phyloP scores from a whole-genome alignment of 2,888 invertebrate species.

The Trichopria drosophilae region DNA sequence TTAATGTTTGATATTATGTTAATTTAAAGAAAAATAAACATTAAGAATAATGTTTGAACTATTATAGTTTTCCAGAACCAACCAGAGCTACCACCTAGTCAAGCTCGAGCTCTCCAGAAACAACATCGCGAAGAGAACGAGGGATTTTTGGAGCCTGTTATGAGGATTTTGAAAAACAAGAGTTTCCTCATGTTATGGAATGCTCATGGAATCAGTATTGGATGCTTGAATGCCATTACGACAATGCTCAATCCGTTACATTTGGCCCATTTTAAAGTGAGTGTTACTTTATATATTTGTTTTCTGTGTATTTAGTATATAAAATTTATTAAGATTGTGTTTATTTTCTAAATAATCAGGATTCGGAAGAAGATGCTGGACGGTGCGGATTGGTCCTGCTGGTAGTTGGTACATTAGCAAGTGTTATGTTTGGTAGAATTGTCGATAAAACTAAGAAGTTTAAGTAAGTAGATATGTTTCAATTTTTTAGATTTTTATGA shows the following conservation, averaged over 20 bases:
- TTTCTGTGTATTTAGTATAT: background rate
- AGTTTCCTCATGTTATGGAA: constrained; percentile 63
- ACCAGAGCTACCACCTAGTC: constrained; percentile 31
- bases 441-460: constrained; percentile 67
- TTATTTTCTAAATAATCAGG: constrained; percentile 43
- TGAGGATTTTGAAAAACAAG: constrained; percentile 58
- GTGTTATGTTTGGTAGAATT: constrained; percentile 64
- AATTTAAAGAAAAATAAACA: no score
- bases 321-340: background rate
- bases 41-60: constrained; percentile 12
- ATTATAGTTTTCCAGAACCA: constrained; percentile 33
- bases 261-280: constrained; percentile 53
- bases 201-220: constrained; percentile 70
- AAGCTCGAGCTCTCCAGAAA: constrained; percentile 30
- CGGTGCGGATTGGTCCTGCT: constrained; percentile 65
- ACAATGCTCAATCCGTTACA: constrained; percentile 62
- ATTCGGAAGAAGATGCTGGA: constrained; percentile 61
- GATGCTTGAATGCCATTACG: constrained; percentile 71
- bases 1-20: no score
- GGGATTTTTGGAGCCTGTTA: constrained; percentile 45
- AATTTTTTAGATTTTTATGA: no score
- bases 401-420: constrained; percentile 65
- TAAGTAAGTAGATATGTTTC: constrained; percentile 58
- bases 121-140: constrained; percentile 19
- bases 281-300: no score